Conservation (phyloP, 1,140 invertebrate species). For the Eulimnadia texana region DNA sequence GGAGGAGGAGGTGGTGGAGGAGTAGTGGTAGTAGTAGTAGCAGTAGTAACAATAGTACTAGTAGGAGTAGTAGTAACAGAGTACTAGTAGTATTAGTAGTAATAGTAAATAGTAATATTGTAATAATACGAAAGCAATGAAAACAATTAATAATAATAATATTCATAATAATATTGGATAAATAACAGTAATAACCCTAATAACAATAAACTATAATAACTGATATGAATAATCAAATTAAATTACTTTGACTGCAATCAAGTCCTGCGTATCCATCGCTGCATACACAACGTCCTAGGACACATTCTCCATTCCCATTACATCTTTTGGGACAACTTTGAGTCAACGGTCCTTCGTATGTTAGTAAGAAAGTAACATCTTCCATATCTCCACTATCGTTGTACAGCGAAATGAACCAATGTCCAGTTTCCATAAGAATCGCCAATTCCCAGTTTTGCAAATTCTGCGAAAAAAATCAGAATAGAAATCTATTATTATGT, state of each 20-base stretch:
- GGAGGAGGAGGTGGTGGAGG: too few relatives aligned
- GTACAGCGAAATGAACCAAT: conserved; percentile 90
- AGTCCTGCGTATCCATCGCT: conserved; percentile 85
- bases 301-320: conserved; percentile 83
- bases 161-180: too few relatives aligned
- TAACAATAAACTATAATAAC: too few relatives aligned
- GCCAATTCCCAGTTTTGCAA: conserved; percentile 64
- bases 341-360: conserved; percentile 71
- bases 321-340: conserved; percentile 87
- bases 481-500: too few relatives aligned
- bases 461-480: too few relatives aligned
- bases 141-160: too few relatives aligned
- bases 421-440: conserved; percentile 74
- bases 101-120: neutral
- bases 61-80: too few relatives aligned
- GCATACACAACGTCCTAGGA: conserved; percentile 87
- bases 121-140: neutral
- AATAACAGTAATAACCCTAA: too few relatives aligned
- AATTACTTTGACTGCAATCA: conserved; percentile 77
- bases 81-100: too few relatives aligned
- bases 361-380: conserved; percentile 57
- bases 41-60: too few relatives aligned
- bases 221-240: neutral
- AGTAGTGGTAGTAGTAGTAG: too few relatives aligned
- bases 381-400: conserved; percentile 81